Evolutionary conservation across 2,797 vertebrate species (phyloP).

Genomic region (Rhinogobio ventralis): DNA sequence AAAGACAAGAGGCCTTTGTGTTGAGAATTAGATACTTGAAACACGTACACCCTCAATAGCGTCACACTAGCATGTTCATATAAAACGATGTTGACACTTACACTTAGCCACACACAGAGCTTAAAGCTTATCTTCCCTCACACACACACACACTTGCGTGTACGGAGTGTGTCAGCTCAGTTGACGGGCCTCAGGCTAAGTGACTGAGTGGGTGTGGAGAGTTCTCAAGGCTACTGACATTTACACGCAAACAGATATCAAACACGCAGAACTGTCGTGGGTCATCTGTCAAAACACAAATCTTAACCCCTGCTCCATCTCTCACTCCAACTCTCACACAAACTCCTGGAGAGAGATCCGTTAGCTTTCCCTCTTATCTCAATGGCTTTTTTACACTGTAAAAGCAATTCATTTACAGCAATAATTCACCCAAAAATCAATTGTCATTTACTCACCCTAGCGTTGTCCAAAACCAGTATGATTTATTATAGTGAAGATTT

Average conservation of each 20-base stretch:
- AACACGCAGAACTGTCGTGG: constrained; percentile 66
- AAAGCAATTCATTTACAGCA: background rate
- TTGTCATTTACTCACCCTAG: background rate
- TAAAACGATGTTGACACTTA: constrained; percentile 50
- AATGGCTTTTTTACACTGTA: background rate
- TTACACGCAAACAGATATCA: constrained; percentile 72
- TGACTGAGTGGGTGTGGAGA: constrained; percentile 72
- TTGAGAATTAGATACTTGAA: constrained; percentile 42
- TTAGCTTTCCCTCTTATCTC: background rate
- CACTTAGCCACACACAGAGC: constrained; percentile 42
- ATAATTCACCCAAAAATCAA: background rate
- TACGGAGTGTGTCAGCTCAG: constrained; percentile 61
- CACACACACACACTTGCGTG: constrained; percentile 28
- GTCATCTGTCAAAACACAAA: constrained; percentile 71
- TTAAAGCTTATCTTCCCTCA: constrained; percentile 54
- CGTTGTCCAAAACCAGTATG: too few relatives aligned
- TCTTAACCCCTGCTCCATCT: constrained; percentile 4
- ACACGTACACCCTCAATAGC: constrained; percentile 24
- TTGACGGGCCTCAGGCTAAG: constrained; percentile 66
- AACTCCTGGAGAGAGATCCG: background rate
- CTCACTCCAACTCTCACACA: background rate
- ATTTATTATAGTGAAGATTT: background rate
- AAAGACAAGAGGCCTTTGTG: constrained; percentile 20
- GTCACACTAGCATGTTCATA: constrained; percentile 32
- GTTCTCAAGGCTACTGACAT: constrained; percentile 73